These are phyloP conservation scores for Ostrea denselamellosa DNA, from an alignment of 1,140 invertebrate species.

Conservation along the genomic window DNA sequence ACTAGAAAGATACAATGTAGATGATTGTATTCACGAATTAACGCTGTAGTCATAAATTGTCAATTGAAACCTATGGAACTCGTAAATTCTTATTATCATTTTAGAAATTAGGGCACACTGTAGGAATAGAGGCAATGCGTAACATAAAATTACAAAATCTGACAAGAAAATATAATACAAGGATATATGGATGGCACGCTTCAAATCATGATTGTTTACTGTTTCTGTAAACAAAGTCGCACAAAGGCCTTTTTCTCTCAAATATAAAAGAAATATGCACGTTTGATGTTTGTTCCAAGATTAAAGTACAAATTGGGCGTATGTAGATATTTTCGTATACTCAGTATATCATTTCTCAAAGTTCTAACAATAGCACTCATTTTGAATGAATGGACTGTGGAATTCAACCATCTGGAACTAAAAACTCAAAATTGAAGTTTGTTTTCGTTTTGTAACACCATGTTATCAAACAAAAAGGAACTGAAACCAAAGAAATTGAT, in stretches of 20 bases:
- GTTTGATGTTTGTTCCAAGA: background rate
- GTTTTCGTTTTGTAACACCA: too few species aligned
- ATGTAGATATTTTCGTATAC: too few species aligned
- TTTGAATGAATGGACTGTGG: too few species aligned
- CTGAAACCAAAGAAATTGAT: too few species aligned
- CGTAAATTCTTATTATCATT: background rate
- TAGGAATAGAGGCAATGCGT: background rate
- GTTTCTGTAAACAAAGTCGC: background rate
- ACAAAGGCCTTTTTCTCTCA: background rate
- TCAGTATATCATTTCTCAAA: too few species aligned
- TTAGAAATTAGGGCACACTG: background rate
- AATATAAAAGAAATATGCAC: background rate
- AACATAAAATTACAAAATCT: background rate
- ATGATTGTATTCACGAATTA: background rate
- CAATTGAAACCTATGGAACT: background rate
- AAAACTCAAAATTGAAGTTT: too few species aligned
- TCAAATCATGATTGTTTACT: constrained; percentile 21
- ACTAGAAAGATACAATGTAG: background rate
- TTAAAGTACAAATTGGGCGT: too few species aligned
- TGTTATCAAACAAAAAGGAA: too few species aligned
- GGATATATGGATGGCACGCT: background rate
- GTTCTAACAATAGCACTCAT: too few species aligned
- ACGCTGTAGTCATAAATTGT: background rate
- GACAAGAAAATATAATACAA: background rate
- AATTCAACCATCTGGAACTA: too few species aligned